Base-by-base conservation (phyloP, 2,888 invertebrate species). In the Eurytoma adleriae region DNA sequence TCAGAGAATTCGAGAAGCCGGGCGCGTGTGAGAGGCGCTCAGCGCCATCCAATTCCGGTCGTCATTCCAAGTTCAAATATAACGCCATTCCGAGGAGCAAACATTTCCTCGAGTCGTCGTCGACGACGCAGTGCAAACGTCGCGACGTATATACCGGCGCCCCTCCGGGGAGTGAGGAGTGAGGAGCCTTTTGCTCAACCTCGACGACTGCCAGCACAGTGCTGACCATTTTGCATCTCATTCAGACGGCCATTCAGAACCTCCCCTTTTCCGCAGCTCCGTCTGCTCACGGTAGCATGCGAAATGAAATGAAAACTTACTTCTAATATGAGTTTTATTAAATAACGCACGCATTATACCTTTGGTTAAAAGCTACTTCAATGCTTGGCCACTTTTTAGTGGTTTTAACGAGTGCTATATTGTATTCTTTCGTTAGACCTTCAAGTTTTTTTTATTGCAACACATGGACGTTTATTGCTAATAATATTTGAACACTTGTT, bases 21-120 rank as follows among this genome's bases (percentile, higher is more conserved):
- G 2, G 13, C 50, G 78, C 77, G 72, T 52, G 77, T 81, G 83
- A 81, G 78, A 71, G 12, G 20, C 40, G 66, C 62, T 2, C 30
- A 14, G 78, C 78, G 81, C 87, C 87, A 87, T 87, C 87, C 88
- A 90, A 90, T 90, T 90, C 86, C 85, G 86, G 84, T 88, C 88
- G 90, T 89, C 90, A 90, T 89, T 90, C 89, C 88, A 90, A 90
- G 90, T 88, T 87, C 88, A 90, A 90, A 90, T 88, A 89, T 87
- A 86, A 88, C 89, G 87, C 87, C 88, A 89, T 89, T 90, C 88
- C 85, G 84, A 83, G 87, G 84, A 86, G 90, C 89, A 90, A 90
- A 90, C 90, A 90, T 90, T 87, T 88, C 87, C 81, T 82, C 83
- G 86, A 87, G 62, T 64, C 76, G 75, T 59, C 62, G 57, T 54